Evolutionary conservation across 2,888 invertebrate genomes (phyloP).

Genomic region (Cacoxenus indagator): DNA sequence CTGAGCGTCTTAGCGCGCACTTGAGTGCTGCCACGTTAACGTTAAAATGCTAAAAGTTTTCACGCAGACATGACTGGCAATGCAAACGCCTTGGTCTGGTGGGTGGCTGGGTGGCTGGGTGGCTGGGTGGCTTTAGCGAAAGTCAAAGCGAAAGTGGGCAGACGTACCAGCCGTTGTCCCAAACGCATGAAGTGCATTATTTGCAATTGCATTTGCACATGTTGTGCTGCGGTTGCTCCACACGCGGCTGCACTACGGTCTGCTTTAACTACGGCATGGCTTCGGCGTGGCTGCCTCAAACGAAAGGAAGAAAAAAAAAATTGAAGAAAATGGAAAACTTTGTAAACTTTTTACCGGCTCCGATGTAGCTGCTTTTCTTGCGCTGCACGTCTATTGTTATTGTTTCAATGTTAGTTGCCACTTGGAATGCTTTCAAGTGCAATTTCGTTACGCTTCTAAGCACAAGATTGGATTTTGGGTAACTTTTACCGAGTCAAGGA

Average conservation of each 20-base stretch:
- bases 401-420: conserved; percentile 8
- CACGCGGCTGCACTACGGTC: background rate
- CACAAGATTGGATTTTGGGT: conserved; percentile 21
- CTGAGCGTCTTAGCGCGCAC: background rate
- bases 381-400: background rate
- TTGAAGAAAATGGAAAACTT: no score
- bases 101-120: no score
- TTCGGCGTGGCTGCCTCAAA: background rate
- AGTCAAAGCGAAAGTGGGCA: no score
- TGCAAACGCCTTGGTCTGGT: conserved; percentile 34
- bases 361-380: background rate
- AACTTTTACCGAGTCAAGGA: background rate
- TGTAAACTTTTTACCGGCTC: background rate
- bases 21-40: conserved; percentile 22
- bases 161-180: conserved; percentile 26
- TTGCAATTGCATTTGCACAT: conserved; percentile 64
- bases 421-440: conserved; percentile 47
- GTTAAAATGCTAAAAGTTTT: conserved; percentile 55
- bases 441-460: conserved; percentile 49
- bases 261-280: background rate
- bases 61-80: conserved; percentile 56
- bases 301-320: no score
- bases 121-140: no score
- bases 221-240: conserved; percentile 29
- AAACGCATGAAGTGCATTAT: conserved; percentile 58